A percentile compares a stretch with the other conserved stretches of the same genome.
phyloP scores from a whole-genome alignment of 2,113 vertebrate species.

The Tichodroma muraria region DNA sequence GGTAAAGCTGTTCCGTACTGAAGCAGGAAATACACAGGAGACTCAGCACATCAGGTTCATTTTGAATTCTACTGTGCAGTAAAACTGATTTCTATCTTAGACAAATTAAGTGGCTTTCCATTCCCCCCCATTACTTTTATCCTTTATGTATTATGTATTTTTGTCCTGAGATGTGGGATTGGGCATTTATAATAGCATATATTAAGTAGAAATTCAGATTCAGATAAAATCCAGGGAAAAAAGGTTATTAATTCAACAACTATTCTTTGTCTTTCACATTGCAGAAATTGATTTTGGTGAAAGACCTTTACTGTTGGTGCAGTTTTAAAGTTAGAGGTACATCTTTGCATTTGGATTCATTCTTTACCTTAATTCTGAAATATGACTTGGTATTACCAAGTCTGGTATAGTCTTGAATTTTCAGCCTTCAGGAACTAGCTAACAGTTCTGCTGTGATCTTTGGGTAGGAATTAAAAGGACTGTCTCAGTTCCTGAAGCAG shows the following conservation, averaged over 20 bases:
- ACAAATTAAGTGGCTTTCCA: not conserved
- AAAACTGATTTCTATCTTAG: not conserved
- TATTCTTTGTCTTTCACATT: not conserved
- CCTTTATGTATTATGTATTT: not conserved
- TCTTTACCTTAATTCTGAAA: not conserved
- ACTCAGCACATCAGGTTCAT: not conserved
- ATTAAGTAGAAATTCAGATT: not conserved
- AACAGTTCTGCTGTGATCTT: not conserved
- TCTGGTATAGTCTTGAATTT: not conserved
- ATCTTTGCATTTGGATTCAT: not conserved
- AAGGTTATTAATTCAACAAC: not conserved
- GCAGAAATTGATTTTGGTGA: not conserved
- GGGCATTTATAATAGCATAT: not conserved
- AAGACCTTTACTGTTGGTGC: not conserved
- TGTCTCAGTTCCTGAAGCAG: not conserved
- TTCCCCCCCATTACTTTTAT: not conserved
- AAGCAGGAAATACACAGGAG: not conserved
- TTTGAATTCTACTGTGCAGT: not conserved
- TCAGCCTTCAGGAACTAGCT: not conserved
- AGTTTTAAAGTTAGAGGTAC: not conserved
- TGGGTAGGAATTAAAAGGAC: not conserved
- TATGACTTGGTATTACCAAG: not conserved
- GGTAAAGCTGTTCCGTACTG: not conserved
- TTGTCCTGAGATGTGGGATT: not conserved
- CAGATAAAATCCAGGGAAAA: not conserved